A percentile compares a stretch with the other conserved stretches of the same genome.
Conservation (phyloP, 2,888 invertebrate genomes). For the Sarcophaga carnaria region DNA sequence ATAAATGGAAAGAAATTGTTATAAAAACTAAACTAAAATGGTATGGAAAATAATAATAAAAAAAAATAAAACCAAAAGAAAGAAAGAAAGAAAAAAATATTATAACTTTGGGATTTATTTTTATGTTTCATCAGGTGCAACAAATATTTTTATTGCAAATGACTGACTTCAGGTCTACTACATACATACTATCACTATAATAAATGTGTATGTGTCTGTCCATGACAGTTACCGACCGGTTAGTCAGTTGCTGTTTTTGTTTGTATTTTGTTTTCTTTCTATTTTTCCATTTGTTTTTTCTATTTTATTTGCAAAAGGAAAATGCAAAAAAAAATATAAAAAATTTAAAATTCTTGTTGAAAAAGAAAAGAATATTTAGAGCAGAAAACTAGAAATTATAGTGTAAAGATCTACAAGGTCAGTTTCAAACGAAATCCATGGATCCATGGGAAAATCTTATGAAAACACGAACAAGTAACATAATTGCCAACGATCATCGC, state of each 20-base stretch:
- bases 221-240: background rate
- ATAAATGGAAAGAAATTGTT: constrained; percentile 43
- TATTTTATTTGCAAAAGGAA: constrained; percentile 42
- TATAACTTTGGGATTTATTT: constrained; percentile 68
- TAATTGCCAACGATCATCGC: no score
- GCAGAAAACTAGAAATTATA: no score
- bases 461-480: no score
- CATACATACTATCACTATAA: background rate
- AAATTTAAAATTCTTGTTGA: no score
- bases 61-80: background rate
- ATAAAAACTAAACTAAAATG: constrained; percentile 19
- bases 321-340: background rate
- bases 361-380: no score
- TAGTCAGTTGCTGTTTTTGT: background rate
- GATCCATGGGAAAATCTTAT: background rate
- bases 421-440: background rate
- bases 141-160: constrained; percentile 78
- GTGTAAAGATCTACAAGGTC: no score
- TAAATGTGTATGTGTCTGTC: background rate
- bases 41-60: constrained; percentile 3
- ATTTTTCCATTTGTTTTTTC: background rate
- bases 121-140: constrained; percentile 78
- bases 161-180: constrained; percentile 71
- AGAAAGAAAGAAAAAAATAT: constrained; percentile 30
- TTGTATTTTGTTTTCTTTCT: background rate